Evolutionary conservation across 2,888 invertebrate species (phyloP).

Genomic region (Dicycla oo): DNA sequence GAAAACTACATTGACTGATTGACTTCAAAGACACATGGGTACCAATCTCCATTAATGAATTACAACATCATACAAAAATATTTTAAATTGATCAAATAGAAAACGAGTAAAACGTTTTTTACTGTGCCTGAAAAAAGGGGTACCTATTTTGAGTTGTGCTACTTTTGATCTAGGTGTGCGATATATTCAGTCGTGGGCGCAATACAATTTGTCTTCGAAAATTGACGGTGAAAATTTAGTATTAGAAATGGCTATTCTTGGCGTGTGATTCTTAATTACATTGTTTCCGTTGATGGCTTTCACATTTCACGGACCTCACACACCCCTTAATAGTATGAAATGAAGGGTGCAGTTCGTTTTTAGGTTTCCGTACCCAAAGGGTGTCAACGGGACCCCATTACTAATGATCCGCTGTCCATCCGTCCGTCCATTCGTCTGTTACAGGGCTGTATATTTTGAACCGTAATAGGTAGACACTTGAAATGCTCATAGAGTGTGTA

Average conservation of each 20-base stretch:
- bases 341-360: not conserved
- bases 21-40: too few relatives aligned
- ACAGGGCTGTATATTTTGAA: not conserved
- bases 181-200: slow-evolving; percentile 16
- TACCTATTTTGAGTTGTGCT: too few relatives aligned
- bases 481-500: too few relatives aligned
- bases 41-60: too few relatives aligned
- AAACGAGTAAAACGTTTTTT: too few relatives aligned
- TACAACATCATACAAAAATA: too few relatives aligned
- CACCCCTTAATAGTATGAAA: slow-evolving; percentile 23
- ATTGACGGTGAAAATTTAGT: slow-evolving; percentile 26
- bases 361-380: too few relatives aligned
- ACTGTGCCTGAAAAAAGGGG: too few relatives aligned
- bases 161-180: too few relatives aligned
- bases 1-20: too few relatives aligned
- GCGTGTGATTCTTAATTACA: slow-evolving; percentile 69
- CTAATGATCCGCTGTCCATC: too few relatives aligned
- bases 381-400: not conserved
- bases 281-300: slow-evolving; percentile 69
- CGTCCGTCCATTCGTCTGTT: not conserved
- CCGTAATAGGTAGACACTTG: not conserved
- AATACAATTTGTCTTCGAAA: slow-evolving; percentile 30
- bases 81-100: too few relatives aligned
- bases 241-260: slow-evolving; percentile 37
- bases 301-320: slow-evolving; percentile 66